Base-by-base conservation (phyloP, 2,113 vertebrate genomes). In the Cynopterus brachyotis region DNA sequence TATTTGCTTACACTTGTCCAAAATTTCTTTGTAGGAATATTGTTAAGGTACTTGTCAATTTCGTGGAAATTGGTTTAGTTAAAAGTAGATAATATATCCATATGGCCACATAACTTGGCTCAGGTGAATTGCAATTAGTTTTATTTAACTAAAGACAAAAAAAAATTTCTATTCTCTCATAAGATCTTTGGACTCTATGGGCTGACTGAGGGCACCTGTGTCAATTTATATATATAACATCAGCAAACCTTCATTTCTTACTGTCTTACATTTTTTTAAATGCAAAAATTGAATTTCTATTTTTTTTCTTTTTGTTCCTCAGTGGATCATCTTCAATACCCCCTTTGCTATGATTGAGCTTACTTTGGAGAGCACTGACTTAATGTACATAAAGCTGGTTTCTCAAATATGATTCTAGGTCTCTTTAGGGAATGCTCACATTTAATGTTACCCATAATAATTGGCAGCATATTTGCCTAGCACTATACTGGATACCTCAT, bases 31-130 rank as follows among this genome's bases (percentile, higher is more conserved):
- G n/a, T 64, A 37, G 20, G 57, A 72, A 53, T 84, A 45, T 85
- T 89, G 13, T 70, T 70, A 84, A 93, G 85, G 24, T 19, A 35
- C 47, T 35, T 76, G 50, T 78, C 24, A 57, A 35, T 89, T 89
- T 55, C 84, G 85, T 62, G 85, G n/a, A 32, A 32, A n/a, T 42
- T 78, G 9, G 22, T 82, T 93, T 96, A 89, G 35, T 78, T 89
- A 70, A 89, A 92, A 87, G 66, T 86, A 32, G 47, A 24, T 66
- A 75, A 30, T 82, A 76, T 78, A 55, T 47, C 3, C 17, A n/a
- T 28, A 64, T 50, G 32, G 32, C 57, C 24, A 50, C 20, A 73
- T 90, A 79, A 64, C 64, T 66, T 73, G 64, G 75, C 37, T 42
- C 66, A 45, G 73, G 45, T 32, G 53, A 79, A 86, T 19, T 80